Evolutionary conservation across 2,113 vertebrate species (phyloP).

Genomic region (Neoarius graeffei): DNA sequence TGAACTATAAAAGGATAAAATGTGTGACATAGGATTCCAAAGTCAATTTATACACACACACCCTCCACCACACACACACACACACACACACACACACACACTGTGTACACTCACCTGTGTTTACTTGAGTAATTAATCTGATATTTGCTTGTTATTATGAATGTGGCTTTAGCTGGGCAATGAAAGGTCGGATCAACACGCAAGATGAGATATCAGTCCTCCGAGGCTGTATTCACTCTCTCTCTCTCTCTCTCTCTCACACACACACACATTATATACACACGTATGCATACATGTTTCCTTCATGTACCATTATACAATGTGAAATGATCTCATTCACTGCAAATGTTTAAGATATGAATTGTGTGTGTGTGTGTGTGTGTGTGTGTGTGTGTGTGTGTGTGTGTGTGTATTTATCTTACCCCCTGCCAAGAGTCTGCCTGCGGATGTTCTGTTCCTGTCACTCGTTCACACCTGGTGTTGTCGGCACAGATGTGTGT

Average conservation of each 20-base stretch:
- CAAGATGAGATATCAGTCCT: constrained; percentile 28
- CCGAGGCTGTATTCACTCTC: not conserved
- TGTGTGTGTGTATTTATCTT: constrained; percentile 24
- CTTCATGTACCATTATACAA: not conserved
- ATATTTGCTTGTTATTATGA: constrained; percentile 47
- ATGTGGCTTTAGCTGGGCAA: constrained; percentile 29
- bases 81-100: constrained; percentile 29
- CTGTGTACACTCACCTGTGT: not conserved
- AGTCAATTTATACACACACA: not conserved
- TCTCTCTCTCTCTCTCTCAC: not conserved
- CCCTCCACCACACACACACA: constrained; percentile 28
- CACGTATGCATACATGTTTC: not conserved
- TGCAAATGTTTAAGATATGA: not conserved
- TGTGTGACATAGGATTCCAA: not conserved
- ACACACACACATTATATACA: not conserved
- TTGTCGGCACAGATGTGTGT: constrained; percentile 42
- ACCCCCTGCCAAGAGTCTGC: constrained; percentile 38
- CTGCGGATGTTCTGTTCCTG: constrained; percentile 44
- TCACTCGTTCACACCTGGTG: constrained; percentile 44
- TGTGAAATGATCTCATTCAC: not conserved
- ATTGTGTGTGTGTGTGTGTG: not conserved
- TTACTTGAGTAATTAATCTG: constrained; percentile 39
- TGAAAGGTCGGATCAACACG: constrained; percentile 24
- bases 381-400: constrained; percentile 12
- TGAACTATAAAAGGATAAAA: too few species aligned